phyloP scores from a whole-genome alignment of 2,888 invertebrate species.

The Meloe dianella region DNA sequence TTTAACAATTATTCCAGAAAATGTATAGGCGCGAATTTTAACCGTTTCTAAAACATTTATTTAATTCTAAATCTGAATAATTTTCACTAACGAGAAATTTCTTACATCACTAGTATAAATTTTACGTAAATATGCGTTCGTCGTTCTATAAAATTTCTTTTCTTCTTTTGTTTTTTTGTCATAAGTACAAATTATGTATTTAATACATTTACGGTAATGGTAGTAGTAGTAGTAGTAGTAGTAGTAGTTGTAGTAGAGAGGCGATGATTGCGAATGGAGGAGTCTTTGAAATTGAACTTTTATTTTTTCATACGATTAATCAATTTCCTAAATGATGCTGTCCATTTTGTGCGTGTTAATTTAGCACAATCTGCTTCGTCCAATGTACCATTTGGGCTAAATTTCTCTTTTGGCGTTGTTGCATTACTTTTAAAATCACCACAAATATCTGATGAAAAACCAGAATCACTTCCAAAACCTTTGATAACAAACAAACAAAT shows the following conservation, averaged over 20 bases:
- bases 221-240: too few relatives aligned
- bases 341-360: conserved; percentile 66
- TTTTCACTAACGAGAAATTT: background rate
- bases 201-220: background rate
- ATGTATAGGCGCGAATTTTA: background rate
- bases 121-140: background rate
- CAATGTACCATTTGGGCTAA: conserved; percentile 53
- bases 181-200: conserved; percentile 1
- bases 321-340: conserved; percentile 67
- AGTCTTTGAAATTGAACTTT: conserved; percentile 16
- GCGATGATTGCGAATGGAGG: too few relatives aligned
- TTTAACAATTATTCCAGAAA: conserved; percentile 5
- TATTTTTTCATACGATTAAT: conserved; percentile 58
- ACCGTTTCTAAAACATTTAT: background rate
- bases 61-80: background rate
- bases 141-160: background rate
- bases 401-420: conserved; percentile 58
- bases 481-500: conserved; percentile 17
- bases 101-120: background rate
- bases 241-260: too few relatives aligned
- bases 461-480: conserved; percentile 61
- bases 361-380: conserved; percentile 59
- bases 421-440: conserved; percentile 58
- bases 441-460: conserved; percentile 62
- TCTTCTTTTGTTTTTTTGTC: background rate